Evolutionary conservation across 35 echinoderm and acorn worm species (phyloP).

Genomic region (Chiridota heheva): DNA sequence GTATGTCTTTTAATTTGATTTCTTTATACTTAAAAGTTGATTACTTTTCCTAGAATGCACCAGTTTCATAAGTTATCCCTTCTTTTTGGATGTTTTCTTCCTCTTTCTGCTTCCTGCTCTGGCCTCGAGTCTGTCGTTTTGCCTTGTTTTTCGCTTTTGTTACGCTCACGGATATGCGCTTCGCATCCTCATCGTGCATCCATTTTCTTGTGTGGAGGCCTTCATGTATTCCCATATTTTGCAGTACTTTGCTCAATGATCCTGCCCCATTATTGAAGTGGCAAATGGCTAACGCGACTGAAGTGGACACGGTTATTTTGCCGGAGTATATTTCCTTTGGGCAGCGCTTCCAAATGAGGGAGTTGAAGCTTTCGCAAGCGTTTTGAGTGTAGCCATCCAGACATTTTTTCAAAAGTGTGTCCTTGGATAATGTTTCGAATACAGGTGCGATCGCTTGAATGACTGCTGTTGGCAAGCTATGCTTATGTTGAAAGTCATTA

Average conservation of each 20-base stretch:
- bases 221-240: not conserved
- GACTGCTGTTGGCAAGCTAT: not conserved
- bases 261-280: conserved; percentile 25
- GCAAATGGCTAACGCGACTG: not conserved
- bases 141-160: conserved; percentile 23
- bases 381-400: conserved; percentile 26
- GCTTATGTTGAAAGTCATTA: not conserved
- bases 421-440: not conserved
- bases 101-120: conserved; percentile 16
- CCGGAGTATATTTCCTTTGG: conserved; percentile 20
- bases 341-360: conserved; percentile 10
- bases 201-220: not conserved
- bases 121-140: too few species aligned
- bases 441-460: conserved; percentile 1
- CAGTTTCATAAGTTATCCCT: too few species aligned
- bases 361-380: conserved; percentile 6
- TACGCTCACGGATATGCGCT: not conserved
- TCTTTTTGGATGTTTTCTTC: too few species aligned
- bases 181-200: not conserved
- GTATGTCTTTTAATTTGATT: too few species aligned
- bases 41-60: too few species aligned
- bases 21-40: too few species aligned
- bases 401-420: not conserved
- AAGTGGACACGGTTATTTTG: not conserved
- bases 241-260: not conserved